These are phyloP conservation scores for Rhadinocentrus ornatus DNA, from an alignment of 2,797 vertebrate species.

Conservation along the genomic window DNA sequence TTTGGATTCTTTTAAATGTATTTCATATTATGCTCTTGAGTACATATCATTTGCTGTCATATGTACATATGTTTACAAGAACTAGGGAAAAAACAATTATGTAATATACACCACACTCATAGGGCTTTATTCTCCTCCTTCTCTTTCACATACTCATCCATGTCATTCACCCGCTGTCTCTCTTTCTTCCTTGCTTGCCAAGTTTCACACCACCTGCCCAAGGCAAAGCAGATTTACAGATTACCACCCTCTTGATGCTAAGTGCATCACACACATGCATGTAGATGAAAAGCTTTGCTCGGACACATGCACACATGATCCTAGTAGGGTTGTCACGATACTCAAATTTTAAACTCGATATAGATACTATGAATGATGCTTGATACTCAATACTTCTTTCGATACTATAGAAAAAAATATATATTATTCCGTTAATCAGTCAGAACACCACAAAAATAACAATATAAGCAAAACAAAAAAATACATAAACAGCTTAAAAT, in stretches of 20 bases:
- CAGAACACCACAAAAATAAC: too few relatives aligned
- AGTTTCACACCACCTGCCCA: slow-evolving; percentile 79
- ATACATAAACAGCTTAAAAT: too few relatives aligned
- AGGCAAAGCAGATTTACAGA: slow-evolving; percentile 85
- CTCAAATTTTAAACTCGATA: too few relatives aligned
- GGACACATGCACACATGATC: slow-evolving; percentile 10
- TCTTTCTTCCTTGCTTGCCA: slow-evolving; percentile 58
- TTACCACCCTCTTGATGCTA: slow-evolving; percentile 77
- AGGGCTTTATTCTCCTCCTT: slow-evolving; percentile 34
- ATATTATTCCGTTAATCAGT: too few relatives aligned
- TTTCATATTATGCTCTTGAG: slow-evolving; percentile 12
- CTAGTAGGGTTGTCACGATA: too few relatives aligned
- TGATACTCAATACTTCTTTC: too few relatives aligned
- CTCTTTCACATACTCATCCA: slow-evolving; percentile 61
- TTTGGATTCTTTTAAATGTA: not conserved
- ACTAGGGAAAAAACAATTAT: slow-evolving; percentile 64
- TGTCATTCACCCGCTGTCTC: slow-evolving; percentile 49
- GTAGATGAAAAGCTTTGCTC: slow-evolving; percentile 52
- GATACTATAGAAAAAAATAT: too few relatives aligned
- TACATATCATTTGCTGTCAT: slow-evolving; percentile 24
- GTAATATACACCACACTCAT: slow-evolving; percentile 62
- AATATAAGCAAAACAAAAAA: too few relatives aligned
- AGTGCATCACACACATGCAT: slow-evolving; percentile 70
- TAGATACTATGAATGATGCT: too few relatives aligned
- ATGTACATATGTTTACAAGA: slow-evolving; percentile 62